Evolutionary conservation across 2,113 vertebrate genomes (phyloP).

Genomic region (Ptychochromis oligacanthus): DNA sequence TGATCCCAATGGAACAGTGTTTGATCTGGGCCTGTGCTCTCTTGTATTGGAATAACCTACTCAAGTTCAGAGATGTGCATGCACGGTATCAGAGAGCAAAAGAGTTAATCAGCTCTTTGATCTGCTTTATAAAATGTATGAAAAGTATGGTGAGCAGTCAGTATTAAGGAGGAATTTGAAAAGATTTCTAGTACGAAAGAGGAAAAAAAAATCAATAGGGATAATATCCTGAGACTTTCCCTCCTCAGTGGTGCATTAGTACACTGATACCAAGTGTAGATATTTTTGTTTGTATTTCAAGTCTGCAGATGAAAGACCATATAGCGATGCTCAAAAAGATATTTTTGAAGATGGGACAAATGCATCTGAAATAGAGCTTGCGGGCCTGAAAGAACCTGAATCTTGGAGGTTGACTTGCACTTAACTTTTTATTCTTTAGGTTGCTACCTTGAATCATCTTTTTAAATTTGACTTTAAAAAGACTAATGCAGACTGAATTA

Average conservation of each 20-base stretch:
- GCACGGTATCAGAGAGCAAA: conserved; percentile 59
- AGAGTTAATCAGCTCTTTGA: conserved; percentile 73
- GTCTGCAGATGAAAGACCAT: conserved; percentile 50
- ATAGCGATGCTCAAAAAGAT: conserved; percentile 38
- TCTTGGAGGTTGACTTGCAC: conserved; percentile 16
- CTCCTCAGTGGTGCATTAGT: conserved; percentile 21
- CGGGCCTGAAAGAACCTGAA: conserved; percentile 23
- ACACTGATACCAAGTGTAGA: conserved; percentile 9
- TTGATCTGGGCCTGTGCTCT: conserved; percentile 74
- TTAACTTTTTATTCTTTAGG: conserved; percentile 26
- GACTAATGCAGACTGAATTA: background rate
- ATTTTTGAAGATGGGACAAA: conserved; percentile 30
- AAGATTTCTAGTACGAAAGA: conserved; percentile 45
- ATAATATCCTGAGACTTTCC: conserved; percentile 48
- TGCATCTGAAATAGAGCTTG: conserved; percentile 25
- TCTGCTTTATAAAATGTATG: conserved; percentile 55
- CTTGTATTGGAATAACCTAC: conserved; percentile 68
- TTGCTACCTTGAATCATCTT: background rate
- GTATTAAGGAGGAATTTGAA: conserved; percentile 46
- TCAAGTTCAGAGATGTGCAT: conserved; percentile 68
- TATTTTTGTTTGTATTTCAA: conserved; percentile 56
- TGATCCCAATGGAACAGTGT: conserved; percentile 71
- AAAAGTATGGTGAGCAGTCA: conserved; percentile 39
- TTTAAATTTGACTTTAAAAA: background rate
- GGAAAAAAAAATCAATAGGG: conserved; percentile 40